phyloP scores from a whole-genome alignment of 1,140 invertebrate species.

The Habropoda laboriosa region DNA sequence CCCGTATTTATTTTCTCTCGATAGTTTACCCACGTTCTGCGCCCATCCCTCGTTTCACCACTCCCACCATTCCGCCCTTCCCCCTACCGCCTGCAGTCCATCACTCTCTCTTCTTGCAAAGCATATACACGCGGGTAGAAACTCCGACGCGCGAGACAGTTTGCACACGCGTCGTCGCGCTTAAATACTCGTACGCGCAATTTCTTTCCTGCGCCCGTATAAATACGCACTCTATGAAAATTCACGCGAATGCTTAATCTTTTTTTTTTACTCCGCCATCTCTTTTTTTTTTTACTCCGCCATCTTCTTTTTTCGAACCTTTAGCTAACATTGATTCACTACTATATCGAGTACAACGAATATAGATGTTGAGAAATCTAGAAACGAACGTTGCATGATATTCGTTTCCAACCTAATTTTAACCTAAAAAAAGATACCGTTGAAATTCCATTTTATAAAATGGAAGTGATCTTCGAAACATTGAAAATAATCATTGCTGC shows the following conservation, averaged over 20 bases:
- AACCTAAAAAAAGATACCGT: too few species aligned
- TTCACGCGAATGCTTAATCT: constrained; percentile 50
- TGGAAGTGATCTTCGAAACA: too few species aligned
- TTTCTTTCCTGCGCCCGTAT: constrained; percentile 20
- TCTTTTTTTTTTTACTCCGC: neutral
- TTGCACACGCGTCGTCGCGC: constrained; percentile 40
- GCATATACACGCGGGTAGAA: constrained; percentile 24
- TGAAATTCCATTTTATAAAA: too few species aligned
- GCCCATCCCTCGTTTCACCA: neutral
- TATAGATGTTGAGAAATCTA: too few species aligned
- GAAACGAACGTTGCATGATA: too few species aligned
- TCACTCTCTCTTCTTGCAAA: constrained; percentile 6
- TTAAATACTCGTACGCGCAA: constrained; percentile 44
- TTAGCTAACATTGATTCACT: too few species aligned
- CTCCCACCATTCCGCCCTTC: neutral
- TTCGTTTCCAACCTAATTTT: too few species aligned
- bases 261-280: neutral
- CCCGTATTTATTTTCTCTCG: constrained; percentile 67
- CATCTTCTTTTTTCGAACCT: neutral
- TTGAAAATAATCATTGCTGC: too few species aligned
- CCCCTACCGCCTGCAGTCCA: neutral
- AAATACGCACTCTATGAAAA: constrained; percentile 53
- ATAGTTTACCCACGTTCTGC: constrained; percentile 52
- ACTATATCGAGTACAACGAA: too few species aligned
- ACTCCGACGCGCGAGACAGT: constrained; percentile 30